These are phyloP conservation scores for Molossus molossus DNA, from an alignment of 2,797 vertebrate species.

Conservation along the genomic window DNA sequence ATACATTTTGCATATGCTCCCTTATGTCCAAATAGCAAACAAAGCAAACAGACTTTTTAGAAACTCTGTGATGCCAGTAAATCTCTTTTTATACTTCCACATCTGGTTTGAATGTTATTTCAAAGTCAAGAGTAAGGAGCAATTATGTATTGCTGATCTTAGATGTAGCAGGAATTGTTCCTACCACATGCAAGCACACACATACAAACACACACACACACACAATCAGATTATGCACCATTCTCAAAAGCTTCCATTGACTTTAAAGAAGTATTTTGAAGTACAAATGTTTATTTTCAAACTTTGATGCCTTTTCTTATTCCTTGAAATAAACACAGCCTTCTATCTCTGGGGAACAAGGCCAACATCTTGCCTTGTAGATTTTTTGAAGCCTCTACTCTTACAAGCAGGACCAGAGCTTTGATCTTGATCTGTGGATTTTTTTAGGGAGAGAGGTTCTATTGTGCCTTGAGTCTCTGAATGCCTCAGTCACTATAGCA, in stretches of 20 bases:
- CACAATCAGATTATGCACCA: constrained; percentile 5
- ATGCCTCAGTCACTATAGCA: constrained; percentile 69
- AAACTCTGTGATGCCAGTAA: not conserved
- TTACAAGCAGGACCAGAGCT: constrained; percentile 51
- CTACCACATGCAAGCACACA: not conserved
- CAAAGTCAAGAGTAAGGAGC: constrained; percentile 60
- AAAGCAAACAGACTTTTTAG: not conserved
- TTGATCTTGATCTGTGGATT: constrained; percentile 75
- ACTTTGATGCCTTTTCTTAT: constrained; percentile 58
- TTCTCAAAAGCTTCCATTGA: constrained; percentile 63
- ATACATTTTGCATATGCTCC: not conserved
- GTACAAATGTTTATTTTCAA: constrained; percentile 71
- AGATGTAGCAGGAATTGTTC: not conserved
- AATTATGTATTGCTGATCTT: constrained; percentile 40
- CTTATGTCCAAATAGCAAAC: constrained; percentile 40
- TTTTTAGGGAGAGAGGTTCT: not conserved
- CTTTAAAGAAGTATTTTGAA: constrained; percentile 55
- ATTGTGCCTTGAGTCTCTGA: constrained; percentile 71
- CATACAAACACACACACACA: not conserved
- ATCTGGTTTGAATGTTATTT: constrained; percentile 68
- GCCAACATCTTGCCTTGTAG: constrained; percentile 36
- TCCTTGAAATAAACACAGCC: constrained; percentile 64
- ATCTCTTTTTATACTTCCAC: constrained; percentile 44
- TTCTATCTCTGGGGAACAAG: constrained; percentile 44
- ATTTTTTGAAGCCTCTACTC: constrained; percentile 58